Base-by-base conservation (phyloP, 2,797 vertebrate species). In the Muraenolepis orangiensis region DNA sequence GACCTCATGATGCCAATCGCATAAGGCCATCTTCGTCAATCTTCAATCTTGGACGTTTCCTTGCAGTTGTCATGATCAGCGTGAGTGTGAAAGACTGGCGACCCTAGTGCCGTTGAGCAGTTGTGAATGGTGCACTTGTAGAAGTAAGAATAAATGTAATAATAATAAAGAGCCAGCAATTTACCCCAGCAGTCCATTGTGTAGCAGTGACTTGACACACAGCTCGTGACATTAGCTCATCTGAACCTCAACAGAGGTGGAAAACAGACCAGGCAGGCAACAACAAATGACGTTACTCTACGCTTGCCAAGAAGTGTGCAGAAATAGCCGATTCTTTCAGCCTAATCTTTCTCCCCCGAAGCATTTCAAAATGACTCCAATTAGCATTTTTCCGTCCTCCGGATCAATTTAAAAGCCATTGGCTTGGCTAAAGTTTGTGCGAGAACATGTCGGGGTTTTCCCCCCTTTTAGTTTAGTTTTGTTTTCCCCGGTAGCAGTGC, bases 401-500 rank as follows among this genome's bases (percentile, higher is more conserved):
- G 6, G 29, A 66, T 12, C 42, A 28, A 66, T 46, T 72, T 30
- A 75, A 26, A 64, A 64, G 57, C 57, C 57, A 64, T 26, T n/a
- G 42, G 42, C 20, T 57, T 57, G n/a, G n/a, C 57, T 64, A 3
- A 64, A 23, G n/a, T 64, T 64, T 64, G 57, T 26, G 10, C 57
- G n/a, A 64, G 16, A 26, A 64, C 57, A 64, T 75, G 79, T 57
- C n/a, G n/a, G n/a, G n/a, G n/a, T n/a, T n/a, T n/a, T n/a, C n/a
- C n/a, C n/a, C n/a, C n/a, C n/a, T n/a, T n/a, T n/a, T n/a, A n/a
- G n/a, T n/a, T n/a, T n/a, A n/a, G n/a, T n/a, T n/a, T 38, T 76
- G 42, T 69, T 82, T 75, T 86, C 84, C 83, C 87, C 87, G 92
- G 93, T 93, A 95, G 95, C 95, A 95, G 96, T 82, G 87, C 96